phyloP scores from a whole-genome alignment of 2,888 invertebrate species.

The Epirrhoe alternata region DNA sequence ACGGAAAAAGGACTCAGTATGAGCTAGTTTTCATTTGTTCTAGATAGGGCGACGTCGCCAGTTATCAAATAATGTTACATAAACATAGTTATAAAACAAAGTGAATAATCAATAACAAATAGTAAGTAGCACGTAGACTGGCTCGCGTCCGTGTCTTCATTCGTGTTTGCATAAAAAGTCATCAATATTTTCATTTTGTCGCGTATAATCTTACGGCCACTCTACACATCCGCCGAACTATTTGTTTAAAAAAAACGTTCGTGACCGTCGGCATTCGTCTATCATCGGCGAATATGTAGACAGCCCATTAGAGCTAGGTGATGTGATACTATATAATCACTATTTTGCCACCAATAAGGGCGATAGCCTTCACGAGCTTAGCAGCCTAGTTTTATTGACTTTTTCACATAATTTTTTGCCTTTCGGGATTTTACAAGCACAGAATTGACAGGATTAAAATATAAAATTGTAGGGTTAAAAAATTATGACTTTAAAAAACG shows the following conservation, averaged over 20 bases:
- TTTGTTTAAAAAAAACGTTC: too few relatives aligned
- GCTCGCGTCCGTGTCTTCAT: not conserved
- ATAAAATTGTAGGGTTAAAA: slow-evolving; percentile 29
- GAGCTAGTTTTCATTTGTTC: slow-evolving; percentile 28
- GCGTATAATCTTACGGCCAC: too few relatives aligned
- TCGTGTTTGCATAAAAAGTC: too few relatives aligned
- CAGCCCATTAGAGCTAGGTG: too few relatives aligned
- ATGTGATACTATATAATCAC: too few relatives aligned
- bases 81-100: slow-evolving; percentile 36
- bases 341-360: too few relatives aligned
- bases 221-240: too few relatives aligned
- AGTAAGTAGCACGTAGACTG: not conserved
- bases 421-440: not conserved
- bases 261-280: too few relatives aligned
- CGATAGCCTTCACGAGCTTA: too few relatives aligned
- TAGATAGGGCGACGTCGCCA: slow-evolving; percentile 41
- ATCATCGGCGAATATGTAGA: too few relatives aligned
- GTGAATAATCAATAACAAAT: slow-evolving; percentile 28
- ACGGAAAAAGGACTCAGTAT: not conserved
- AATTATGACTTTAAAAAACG: not conserved
- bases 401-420: not conserved
- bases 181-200: too few relatives aligned
- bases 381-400: slow-evolving; percentile 11
- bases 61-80: slow-evolving; percentile 35
- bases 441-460: slow-evolving; percentile 30